phyloP scores from a whole-genome alignment of 2,888 invertebrate genomes.

The Tenthredo livida region DNA sequence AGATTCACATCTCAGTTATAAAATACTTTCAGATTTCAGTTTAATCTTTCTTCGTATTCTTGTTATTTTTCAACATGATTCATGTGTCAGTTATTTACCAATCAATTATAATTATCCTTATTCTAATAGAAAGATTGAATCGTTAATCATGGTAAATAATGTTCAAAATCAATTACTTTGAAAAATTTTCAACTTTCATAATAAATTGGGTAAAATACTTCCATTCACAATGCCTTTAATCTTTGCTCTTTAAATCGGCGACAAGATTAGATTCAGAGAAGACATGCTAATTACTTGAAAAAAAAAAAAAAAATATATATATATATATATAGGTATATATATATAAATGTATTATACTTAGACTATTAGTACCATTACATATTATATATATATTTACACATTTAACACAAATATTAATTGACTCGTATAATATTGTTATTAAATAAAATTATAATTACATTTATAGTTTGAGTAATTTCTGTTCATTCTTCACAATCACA shows the following conservation, averaged over 20 bases:
- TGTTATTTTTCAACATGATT: not conserved
- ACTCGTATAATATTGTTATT: conserved; percentile 70
- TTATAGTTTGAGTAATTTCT: conserved; percentile 58
- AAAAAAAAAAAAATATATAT: not conserved
- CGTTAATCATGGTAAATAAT: not conserved
- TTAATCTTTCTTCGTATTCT: not conserved
- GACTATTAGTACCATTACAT: conserved; percentile 36
- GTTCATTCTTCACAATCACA: not conserved
- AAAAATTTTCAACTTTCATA: not conserved
- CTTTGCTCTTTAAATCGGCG: conserved; percentile 4
- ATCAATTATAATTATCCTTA: not conserved
- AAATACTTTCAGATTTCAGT: not conserved
- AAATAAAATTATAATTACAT: conserved; percentile 70
- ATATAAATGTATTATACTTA: conserved; percentile 31
- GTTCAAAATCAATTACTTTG: not conserved
- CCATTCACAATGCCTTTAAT: conserved; percentile 32
- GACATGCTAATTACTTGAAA: conserved; percentile 31
- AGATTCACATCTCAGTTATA: not conserved
- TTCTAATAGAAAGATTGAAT: not conserved
- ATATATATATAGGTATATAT: conserved; percentile 11
- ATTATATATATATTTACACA: conserved; percentile 48
- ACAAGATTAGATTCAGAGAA: conserved; percentile 34
- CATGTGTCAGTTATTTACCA: not conserved
- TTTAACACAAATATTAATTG: conserved; percentile 47
- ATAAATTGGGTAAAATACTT: not conserved